Evolutionary conservation across 2,113 vertebrate genomes (phyloP).

Genomic region (Pseudorectes ferrugineus): DNA sequence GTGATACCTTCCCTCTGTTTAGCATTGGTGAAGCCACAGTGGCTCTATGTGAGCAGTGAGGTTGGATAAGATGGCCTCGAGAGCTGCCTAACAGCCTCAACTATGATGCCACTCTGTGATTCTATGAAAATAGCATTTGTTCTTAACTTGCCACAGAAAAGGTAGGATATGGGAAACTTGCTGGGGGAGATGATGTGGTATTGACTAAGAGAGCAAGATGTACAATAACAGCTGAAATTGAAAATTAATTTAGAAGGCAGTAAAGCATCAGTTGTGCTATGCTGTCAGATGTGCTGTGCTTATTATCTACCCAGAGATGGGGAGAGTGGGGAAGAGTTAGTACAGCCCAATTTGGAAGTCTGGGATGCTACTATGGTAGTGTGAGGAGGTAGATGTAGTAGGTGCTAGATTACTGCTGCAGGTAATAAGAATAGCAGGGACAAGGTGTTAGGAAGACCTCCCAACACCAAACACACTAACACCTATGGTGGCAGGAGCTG

Average conservation of each 20-base stretch:
- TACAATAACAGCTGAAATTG: not conserved
- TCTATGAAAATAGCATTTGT: not conserved
- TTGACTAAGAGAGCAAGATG: not conserved
- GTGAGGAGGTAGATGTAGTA: not conserved
- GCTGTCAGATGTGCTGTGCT: not conserved
- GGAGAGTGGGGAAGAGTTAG: not conserved
- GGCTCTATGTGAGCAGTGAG: not conserved
- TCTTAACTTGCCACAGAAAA: not conserved
- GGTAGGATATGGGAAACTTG: not conserved
- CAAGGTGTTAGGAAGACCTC: not conserved
- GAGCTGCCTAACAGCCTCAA: not conserved
- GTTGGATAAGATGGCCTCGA: not conserved
- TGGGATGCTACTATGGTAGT: not conserved
- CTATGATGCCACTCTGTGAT: not conserved
- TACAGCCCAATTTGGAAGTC: not conserved
- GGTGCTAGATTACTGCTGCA: not conserved
- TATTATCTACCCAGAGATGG: not conserved
- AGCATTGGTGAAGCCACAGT: not conserved
- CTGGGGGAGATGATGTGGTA: not conserved
- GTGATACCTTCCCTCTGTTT: not conserved
- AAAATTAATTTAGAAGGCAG: not conserved
- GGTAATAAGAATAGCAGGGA: not conserved
- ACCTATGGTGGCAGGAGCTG: not conserved
- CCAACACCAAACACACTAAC: not conserved
- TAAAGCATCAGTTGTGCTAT: not conserved